phyloP scores from a whole-genome alignment of 2,888 invertebrate species.

The Tyria jacobaeae region DNA sequence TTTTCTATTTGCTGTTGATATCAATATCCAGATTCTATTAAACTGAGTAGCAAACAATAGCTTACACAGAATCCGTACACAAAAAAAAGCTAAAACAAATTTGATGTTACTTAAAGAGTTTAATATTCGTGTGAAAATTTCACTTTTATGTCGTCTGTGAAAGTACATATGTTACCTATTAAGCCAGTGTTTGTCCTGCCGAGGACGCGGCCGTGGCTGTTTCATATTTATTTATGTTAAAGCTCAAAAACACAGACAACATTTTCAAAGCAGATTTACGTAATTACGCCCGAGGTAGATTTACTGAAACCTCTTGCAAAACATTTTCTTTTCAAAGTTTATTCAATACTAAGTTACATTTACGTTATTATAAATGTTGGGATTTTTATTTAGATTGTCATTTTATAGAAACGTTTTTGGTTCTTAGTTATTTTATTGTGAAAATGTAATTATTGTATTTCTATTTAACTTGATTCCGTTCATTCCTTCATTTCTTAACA shows the following conservation, averaged over 20 bases:
- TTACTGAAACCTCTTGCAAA: slow-evolving; percentile 10
- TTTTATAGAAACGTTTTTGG: neutral
- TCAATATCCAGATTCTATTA: neutral
- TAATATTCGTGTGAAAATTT: slow-evolving; percentile 7
- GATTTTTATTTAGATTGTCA: neutral
- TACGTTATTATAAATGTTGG: slow-evolving; percentile 16
- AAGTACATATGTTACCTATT: slow-evolving; percentile 6
- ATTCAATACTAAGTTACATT: slow-evolving; percentile 17
- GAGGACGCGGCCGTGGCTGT: neutral
- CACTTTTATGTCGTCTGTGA: neutral
- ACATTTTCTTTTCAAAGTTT: slow-evolving; percentile 10
- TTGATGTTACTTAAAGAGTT: neutral
- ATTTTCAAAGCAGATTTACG: slow-evolving; percentile 10
- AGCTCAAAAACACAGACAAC: slow-evolving; percentile 6
- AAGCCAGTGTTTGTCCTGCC: slow-evolving; percentile 11
- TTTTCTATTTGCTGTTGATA: neutral
- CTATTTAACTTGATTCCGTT: neutral
- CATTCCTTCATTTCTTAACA: neutral
- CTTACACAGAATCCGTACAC: neutral
- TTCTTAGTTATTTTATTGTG: neutral
- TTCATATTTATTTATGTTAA: slow-evolving; percentile 3
- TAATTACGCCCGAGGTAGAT: slow-evolving; percentile 7
- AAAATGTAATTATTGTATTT: neutral
- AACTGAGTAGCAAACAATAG: neutral
- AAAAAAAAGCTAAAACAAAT: neutral